These are phyloP conservation scores for Ramphastos sulfuratus DNA, from an alignment of 2,113 vertebrate genomes.

Conservation along the genomic window DNA sequence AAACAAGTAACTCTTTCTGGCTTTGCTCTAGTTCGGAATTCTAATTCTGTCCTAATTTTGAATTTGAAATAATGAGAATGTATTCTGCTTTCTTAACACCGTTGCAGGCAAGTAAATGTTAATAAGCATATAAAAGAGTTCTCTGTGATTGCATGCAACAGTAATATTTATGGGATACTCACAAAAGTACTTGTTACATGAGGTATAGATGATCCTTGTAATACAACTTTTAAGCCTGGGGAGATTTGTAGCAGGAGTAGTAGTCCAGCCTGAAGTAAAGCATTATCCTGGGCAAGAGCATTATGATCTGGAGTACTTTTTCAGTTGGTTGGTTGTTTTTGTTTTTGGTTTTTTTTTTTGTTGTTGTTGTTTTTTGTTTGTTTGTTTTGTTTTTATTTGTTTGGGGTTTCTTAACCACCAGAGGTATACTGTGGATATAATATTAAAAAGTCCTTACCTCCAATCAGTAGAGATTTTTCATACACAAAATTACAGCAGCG, in stretches of 20 bases:
- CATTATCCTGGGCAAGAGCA: background rate
- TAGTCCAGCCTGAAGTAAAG: background rate
- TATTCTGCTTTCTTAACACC: background rate
- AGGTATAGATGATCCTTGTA: background rate
- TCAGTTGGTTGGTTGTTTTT: background rate
- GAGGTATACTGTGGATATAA: background rate
- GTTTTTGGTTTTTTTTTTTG: too few species aligned
- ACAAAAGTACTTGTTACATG: background rate
- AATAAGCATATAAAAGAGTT: background rate
- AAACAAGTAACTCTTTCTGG: background rate
- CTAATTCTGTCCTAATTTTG: background rate
- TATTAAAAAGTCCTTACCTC: background rate
- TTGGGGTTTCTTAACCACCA: background rate
- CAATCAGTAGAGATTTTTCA: background rate
- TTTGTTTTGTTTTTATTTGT: too few species aligned
- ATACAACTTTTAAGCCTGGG: background rate
- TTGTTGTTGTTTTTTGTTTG: background rate
- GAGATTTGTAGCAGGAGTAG: background rate
- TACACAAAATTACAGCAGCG: background rate
- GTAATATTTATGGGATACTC: background rate
- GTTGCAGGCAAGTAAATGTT: background rate
- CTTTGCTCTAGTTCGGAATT: background rate
- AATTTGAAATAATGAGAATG: background rate
- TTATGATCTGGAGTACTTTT: background rate
- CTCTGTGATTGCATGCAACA: background rate